Evolutionary conservation across 2,113 vertebrate genomes (phyloP).

Genomic region (Ellobius talpinus): DNA sequence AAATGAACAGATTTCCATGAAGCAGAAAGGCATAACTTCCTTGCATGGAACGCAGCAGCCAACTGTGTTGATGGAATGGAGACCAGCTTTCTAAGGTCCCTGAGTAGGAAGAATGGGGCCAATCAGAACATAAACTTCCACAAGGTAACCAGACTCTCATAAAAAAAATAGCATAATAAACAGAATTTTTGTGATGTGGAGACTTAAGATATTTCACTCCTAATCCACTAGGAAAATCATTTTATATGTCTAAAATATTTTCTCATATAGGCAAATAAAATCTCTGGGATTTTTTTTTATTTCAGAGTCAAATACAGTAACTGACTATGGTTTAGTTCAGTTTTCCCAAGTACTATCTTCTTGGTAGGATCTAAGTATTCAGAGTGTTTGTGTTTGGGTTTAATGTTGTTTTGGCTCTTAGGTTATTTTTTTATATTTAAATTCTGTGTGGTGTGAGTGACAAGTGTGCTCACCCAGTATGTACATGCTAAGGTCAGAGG

Average conservation of each 20-base stretch:
- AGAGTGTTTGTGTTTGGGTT: neutral
- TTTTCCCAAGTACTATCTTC: slow-evolving; percentile 32
- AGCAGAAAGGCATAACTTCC: slow-evolving; percentile 16
- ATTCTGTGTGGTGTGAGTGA: neutral
- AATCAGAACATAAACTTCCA: slow-evolving; percentile 45
- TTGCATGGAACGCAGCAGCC: neutral
- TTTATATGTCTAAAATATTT: slow-evolving; percentile 63
- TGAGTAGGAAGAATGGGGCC: slow-evolving; percentile 34
- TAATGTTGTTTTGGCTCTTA: neutral
- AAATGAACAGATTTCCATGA: slow-evolving; percentile 27
- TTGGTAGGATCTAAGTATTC: slow-evolving; percentile 2
- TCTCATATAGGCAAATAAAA: slow-evolving; percentile 55
- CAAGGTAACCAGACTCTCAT: slow-evolving; percentile 33
- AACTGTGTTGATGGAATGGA: slow-evolving; percentile 9
- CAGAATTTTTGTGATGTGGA: slow-evolving; percentile 57
- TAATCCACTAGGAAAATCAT: slow-evolving; percentile 60
- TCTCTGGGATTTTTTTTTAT: slow-evolving; percentile 46
- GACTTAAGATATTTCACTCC: slow-evolving; percentile 37
- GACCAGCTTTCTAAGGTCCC: slow-evolving; percentile 22
- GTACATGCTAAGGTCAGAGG: too few species aligned
- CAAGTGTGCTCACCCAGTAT: neutral
- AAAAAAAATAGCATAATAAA: slow-evolving; percentile 22
- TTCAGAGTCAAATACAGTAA: slow-evolving; percentile 47
- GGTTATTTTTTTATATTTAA: neutral
- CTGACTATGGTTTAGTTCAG: slow-evolving; percentile 1